Percentiles rank a stretch among this genome's conserved stretches.
Conservation (phyloP, 2,888 invertebrate genomes). For the Micoletzkya japonica region DNA sequence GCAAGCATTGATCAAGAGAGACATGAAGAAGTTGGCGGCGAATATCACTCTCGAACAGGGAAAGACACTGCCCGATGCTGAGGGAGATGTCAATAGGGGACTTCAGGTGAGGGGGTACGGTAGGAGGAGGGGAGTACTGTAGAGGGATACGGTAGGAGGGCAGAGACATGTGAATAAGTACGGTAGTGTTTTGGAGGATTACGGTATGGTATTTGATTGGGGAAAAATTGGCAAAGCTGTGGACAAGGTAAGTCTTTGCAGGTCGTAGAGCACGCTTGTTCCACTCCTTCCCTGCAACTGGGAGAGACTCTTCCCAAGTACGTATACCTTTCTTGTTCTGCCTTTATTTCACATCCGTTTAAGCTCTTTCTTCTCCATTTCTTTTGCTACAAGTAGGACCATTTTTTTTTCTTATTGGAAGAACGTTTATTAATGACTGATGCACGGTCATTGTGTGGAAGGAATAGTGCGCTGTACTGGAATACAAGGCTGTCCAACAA, state of each 20-base stretch:
- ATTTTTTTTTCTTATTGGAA: neutral
- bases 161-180: neutral
- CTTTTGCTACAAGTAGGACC: neutral
- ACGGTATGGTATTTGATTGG: neutral
- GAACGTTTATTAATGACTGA: neutral
- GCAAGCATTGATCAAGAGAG: constrained; percentile 82
- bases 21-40: constrained; percentile 85
- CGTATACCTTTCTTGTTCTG: neutral
- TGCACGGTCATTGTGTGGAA: neutral
- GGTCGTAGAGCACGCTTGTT: constrained; percentile 94
- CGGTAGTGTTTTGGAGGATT: neutral
- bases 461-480: no score
- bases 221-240: neutral
- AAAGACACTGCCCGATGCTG: constrained; percentile 92
- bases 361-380: neutral
- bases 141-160: neutral
- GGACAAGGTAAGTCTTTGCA: no score
- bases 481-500: no score
- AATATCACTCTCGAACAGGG: constrained; percentile 95
- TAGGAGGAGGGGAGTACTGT: neutral
- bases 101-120: constrained; percentile 70
- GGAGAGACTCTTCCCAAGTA: constrained; percentile 81
- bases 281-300: constrained; percentile 85
- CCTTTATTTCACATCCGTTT: no score
- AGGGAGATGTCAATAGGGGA: constrained; percentile 95